Percentiles rank a stretch among this genome's conserved stretches.
Evolutionary conservation across 2,113 vertebrate genomes (phyloP).

Genomic region (Chelonoidis abingdonii): DNA sequence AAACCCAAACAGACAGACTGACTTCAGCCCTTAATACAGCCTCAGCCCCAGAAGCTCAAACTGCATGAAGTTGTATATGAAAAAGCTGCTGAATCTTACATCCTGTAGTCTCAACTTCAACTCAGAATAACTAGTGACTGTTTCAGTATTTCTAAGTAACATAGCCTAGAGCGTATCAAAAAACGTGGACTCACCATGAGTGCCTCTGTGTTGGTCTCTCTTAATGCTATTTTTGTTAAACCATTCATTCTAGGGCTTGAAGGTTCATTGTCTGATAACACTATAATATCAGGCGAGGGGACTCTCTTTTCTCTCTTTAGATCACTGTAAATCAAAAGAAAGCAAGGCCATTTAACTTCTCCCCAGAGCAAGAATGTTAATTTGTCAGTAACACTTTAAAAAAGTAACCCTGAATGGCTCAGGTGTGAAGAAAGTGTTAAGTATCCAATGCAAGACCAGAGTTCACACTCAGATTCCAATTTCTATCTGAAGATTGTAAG

Average conservation of each 20-base stretch:
- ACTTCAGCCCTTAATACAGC: neutral
- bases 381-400: no score
- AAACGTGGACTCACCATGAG: conserved; percentile 86
- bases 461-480: neutral
- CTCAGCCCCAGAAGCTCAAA: neutral
- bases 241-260: conserved; percentile 93
- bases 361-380: neutral
- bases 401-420: neutral
- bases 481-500: neutral
- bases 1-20: neutral
- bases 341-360: neutral
- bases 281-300: conserved; percentile 91
- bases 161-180: neutral
- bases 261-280: conserved; percentile 94
- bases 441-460: neutral
- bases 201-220: conserved; percentile 89
- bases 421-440: neutral
- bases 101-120: neutral
- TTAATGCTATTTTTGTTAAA: conserved; percentile 80
- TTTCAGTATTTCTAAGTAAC: neutral
- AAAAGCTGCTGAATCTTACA: neutral
- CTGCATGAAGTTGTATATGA: accelerated
- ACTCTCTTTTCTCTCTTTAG: conserved; percentile 87
- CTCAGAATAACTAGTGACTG: neutral
- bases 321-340: conserved; percentile 77